These are phyloP conservation scores for Drosophila rhopaloa DNA, from an alignment of 1,140 invertebrate species.

Conservation along the genomic window DNA sequence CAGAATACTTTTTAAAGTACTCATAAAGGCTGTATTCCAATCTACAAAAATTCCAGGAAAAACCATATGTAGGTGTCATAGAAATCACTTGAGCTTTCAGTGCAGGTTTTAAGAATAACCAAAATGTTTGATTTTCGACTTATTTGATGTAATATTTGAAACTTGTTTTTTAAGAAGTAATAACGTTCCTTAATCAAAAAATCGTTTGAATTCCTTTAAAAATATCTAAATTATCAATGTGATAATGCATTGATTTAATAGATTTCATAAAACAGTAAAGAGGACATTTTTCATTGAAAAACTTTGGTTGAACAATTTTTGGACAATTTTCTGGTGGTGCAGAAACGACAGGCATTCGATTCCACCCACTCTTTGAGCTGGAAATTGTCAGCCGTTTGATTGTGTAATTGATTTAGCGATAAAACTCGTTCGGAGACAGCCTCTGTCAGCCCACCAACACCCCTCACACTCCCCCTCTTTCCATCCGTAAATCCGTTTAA, in stretches of 20 bases:
- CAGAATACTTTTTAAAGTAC: not conserved
- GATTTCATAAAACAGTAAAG: not conserved
- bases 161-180: too few species aligned
- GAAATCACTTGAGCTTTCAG: too few species aligned
- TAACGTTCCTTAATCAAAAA: too few species aligned
- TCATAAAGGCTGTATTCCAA: too few species aligned
- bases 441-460: not conserved
- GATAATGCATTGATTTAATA: too few species aligned
- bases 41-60: too few species aligned
- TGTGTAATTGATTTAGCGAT: constrained; percentile 74
- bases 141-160: too few species aligned
- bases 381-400: constrained; percentile 71
- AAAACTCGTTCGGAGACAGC: constrained; percentile 11
- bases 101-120: too few species aligned
- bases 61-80: too few species aligned
- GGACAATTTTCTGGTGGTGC: not conserved
- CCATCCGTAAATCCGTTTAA: constrained; percentile 61
- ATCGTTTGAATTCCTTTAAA: not conserved
- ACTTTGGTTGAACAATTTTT: not conserved
- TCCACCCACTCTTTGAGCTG: constrained; percentile 4
- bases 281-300: not conserved
- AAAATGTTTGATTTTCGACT: too few species aligned
- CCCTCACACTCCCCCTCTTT: too few species aligned
- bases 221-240: not conserved
- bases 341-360: not conserved